These are phyloP conservation scores for Rhopilema esculentum DNA, from an alignment of 30 jellyfish, hydroid and myxozoan genomes.

Conservation along the genomic window DNA sequence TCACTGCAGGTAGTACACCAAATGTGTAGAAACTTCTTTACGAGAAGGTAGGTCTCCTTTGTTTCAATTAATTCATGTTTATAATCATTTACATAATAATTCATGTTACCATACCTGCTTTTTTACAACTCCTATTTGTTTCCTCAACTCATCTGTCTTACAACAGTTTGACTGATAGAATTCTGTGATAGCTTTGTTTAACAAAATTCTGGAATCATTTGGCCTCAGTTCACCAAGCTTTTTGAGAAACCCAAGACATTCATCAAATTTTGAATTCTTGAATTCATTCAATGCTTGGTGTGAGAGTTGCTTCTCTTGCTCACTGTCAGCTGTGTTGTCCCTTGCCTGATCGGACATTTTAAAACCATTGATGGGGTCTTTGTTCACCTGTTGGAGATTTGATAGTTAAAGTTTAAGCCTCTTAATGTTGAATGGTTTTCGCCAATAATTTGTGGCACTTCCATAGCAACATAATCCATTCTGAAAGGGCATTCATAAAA, in stretches of 20 bases:
- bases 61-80: too few relatives aligned
- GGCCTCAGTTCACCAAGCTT: slow-evolving; percentile 78
- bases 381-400: too few relatives aligned
- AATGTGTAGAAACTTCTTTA: too few relatives aligned
- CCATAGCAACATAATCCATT: too few relatives aligned
- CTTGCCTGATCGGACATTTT: slow-evolving; percentile 45
- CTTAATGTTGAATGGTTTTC: too few relatives aligned
- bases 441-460: too few relatives aligned
- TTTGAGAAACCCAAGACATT: slow-evolving; percentile 65
- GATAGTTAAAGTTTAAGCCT: too few relatives aligned
- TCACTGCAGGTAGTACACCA: too few relatives aligned
- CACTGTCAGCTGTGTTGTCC: slow-evolving; percentile 61
- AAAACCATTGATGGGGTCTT: too few relatives aligned
- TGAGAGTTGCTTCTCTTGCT: slow-evolving; percentile 84
- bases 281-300: slow-evolving; percentile 71
- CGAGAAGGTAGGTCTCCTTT: too few relatives aligned
- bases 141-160: slow-evolving; percentile 90
- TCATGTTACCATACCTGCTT: slow-evolving; percentile 70
- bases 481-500: too few relatives aligned
- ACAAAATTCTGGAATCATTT: slow-evolving; percentile 82
- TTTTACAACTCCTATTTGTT: slow-evolving; percentile 66
- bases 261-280: slow-evolving; percentile 64
- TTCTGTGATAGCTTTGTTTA: slow-evolving; percentile 84
- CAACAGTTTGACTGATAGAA: slow-evolving; percentile 77
- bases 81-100: too few relatives aligned